Percentiles rank a stretch among this genome's conserved stretches.
phyloP scores from a whole-genome alignment of 2,113 vertebrate genomes.

The Petromus typicus region DNA sequence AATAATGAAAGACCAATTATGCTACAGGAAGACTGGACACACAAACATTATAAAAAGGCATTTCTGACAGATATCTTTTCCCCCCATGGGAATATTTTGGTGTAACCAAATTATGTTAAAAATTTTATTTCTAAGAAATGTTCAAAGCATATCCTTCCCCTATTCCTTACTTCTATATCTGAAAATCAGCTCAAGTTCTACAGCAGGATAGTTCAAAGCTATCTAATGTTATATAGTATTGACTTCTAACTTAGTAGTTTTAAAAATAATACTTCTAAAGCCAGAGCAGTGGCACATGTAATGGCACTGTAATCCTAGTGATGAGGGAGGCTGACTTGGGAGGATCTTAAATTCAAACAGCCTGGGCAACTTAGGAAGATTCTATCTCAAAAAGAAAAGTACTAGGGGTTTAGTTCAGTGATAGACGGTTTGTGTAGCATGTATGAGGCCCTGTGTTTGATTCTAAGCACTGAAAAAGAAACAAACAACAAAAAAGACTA shows the following conservation, averaged over 20 bases:
- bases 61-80: not conserved
- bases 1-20: not conserved
- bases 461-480: not conserved
- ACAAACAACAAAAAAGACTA: not conserved
- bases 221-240: not conserved
- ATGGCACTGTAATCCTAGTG: not conserved
- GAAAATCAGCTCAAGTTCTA: not conserved
- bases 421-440: not conserved
- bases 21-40: not conserved
- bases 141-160: not conserved
- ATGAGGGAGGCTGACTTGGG: not conserved
- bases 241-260: not conserved
- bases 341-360: not conserved
- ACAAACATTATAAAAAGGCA: not conserved
- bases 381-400: not conserved
- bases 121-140: not conserved
- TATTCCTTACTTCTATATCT: not conserved
- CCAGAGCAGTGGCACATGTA: no score
- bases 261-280: not conserved
- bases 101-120: not conserved
- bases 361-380: not conserved
- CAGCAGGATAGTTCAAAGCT: not conserved
- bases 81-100: not conserved
- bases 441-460: not conserved
- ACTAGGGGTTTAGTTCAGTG: not conserved